These are phyloP conservation scores for Alviniconcha marisindica DNA, from an alignment of 1,140 invertebrate species.

Conservation along the genomic window DNA sequence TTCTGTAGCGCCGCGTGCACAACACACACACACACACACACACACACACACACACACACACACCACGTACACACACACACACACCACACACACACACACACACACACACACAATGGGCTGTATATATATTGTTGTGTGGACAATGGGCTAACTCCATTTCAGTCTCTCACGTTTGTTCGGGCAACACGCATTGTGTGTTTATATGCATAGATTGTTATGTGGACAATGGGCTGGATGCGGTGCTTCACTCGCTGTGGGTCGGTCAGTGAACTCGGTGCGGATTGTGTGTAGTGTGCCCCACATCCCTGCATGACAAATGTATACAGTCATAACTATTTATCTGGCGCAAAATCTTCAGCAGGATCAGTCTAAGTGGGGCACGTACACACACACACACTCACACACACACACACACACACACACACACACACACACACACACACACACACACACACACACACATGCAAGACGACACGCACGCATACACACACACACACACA, in stretches of 20 bases:
- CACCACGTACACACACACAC: no score
- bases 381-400: conserved; percentile 1
- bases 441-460: conserved; percentile 16
- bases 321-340: not conserved
- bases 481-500: conserved; percentile 19
- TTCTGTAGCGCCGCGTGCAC: no score
- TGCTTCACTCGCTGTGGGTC: not conserved
- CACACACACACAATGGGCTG: no score
- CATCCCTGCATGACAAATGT: not conserved
- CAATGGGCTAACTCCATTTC: no score
- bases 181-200: no score
- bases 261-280: not conserved
- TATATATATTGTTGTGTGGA: no score
- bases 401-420: not conserved
- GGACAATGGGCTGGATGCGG: not conserved
- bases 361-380: not conserved
- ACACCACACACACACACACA: no score
- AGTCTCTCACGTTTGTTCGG: no score
- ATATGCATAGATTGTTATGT: no score
- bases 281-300: not conserved
- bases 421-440: not conserved
- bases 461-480: not conserved
- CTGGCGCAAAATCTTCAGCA: not conserved
- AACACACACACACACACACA: no score
- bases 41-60: no score